Conservation (phyloP, 2,888 invertebrate species). For the Chirona hameri region DNA sequence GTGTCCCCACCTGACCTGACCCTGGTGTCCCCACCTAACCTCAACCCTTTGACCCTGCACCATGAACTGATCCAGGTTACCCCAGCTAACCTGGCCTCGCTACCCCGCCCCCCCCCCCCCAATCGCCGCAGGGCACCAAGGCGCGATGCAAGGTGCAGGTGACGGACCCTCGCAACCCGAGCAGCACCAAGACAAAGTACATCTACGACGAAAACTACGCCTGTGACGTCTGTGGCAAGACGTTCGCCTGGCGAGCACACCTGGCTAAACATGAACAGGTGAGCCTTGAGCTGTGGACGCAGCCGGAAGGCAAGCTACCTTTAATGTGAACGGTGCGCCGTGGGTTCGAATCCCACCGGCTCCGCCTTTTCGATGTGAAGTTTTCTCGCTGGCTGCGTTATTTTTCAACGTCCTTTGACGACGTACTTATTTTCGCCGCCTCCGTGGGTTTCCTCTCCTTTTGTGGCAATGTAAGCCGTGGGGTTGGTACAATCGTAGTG, state of each 20-base stretch:
- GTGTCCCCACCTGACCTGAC: too few species aligned
- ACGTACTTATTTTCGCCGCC: too few species aligned
- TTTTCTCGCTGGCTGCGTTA: too few species aligned
- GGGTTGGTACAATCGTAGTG: too few species aligned
- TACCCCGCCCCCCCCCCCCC: neutral
- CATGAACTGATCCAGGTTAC: neutral
- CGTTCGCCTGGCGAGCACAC: neutral
- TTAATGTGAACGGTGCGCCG: neutral
- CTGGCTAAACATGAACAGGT: neutral
- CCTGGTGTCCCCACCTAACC: neutral
- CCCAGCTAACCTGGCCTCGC: neutral
- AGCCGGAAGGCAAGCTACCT: too few species aligned
- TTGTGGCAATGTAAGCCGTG: too few species aligned
- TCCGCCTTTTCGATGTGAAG: slow-evolving; percentile 31
- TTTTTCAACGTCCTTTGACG: too few species aligned
- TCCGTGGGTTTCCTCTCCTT: too few species aligned
- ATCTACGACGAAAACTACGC: neutral
- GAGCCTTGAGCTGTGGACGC: too few species aligned
- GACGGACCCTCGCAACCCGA: neutral
- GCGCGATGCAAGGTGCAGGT: neutral
- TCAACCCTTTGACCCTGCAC: neutral
- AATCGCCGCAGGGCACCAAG: neutral
- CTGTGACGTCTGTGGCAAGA: neutral
- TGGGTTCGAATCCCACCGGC: neutral
- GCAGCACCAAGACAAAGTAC: neutral